These are phyloP conservation scores for Sycobia sp. DNA, from an alignment of 1,140 invertebrate species.

Conservation along the genomic window DNA sequence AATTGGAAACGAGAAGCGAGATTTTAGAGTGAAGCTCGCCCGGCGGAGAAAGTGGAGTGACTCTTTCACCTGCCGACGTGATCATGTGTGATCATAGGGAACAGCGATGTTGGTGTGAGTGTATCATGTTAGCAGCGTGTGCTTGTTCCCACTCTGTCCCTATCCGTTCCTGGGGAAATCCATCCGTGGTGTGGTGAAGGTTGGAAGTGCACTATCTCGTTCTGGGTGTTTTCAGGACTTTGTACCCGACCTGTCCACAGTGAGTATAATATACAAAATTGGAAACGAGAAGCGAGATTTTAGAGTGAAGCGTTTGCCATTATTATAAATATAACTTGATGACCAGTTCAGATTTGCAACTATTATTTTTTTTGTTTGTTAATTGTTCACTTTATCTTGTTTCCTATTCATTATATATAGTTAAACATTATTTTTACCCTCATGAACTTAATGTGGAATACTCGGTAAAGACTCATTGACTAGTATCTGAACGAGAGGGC, in stretches of 20 bases:
- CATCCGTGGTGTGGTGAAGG: too few species aligned
- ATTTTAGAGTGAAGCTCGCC: too few species aligned
- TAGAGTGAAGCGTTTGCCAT: conserved; percentile 57
- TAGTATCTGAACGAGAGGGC: conserved; percentile 56
- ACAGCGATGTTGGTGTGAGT: too few species aligned
- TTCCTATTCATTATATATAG: conserved; percentile 41
- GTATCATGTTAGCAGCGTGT: too few species aligned
- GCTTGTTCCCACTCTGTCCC: too few species aligned
- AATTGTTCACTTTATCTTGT: conserved; percentile 31
- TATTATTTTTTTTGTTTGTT: conserved; percentile 41
- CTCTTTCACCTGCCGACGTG: too few species aligned
- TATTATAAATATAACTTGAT: conserved; percentile 48
- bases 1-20: conserved; percentile 38
- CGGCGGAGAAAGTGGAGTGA: too few species aligned
- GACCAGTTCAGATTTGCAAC: conserved; percentile 43
- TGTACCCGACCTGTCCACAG: conserved; percentile 62
- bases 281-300: conserved; percentile 44
- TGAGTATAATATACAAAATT: conserved; percentile 59
- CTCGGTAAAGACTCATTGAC: conserved; percentile 48
- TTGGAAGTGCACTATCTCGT: too few species aligned
- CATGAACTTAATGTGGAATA: conserved; percentile 42
- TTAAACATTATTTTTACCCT: conserved; percentile 35
- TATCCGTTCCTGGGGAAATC: too few species aligned
- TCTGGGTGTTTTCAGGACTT: conserved; percentile 64
- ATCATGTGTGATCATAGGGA: too few species aligned